Evolutionary conservation across 2,113 vertebrate genomes (phyloP).

Genomic region (Malurus elegans): DNA sequence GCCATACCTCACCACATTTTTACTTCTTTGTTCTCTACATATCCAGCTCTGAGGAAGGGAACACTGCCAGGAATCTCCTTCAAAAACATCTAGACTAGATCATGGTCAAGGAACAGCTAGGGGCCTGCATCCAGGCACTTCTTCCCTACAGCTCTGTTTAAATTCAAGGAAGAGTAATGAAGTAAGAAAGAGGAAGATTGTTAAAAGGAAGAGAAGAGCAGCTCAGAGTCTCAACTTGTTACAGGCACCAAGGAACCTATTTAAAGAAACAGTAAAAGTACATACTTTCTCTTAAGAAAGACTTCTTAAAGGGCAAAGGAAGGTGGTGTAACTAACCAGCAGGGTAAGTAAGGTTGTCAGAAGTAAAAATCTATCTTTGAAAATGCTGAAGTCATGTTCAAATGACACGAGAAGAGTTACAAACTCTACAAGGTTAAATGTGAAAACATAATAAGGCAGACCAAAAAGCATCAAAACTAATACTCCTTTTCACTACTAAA

Average conservation of each 20-base stretch:
- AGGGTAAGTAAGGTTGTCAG: not conserved
- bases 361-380: conserved; percentile 14
- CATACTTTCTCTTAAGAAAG: not conserved
- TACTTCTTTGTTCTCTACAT: not conserved
- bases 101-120: not conserved
- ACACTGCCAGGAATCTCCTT: not conserved
- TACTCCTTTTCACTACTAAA: conserved; percentile 16
- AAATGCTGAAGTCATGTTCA: conserved; percentile 16
- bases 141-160: not conserved
- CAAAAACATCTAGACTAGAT: not conserved
- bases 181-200: not conserved
- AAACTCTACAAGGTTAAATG: conserved; percentile 12
- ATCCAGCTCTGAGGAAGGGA: not conserved
- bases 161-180: not conserved
- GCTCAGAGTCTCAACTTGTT: not conserved
- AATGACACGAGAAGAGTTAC: not conserved
- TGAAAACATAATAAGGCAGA: conserved; percentile 1
- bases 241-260: not conserved
- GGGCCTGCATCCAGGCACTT: not conserved
- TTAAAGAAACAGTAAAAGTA: not conserved
- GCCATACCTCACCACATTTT: not conserved
- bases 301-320: not conserved
- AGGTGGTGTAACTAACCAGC: not conserved
- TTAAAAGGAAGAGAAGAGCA: not conserved
- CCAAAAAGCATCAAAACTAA: conserved; percentile 16